phyloP scores from a whole-genome alignment of 2,797 vertebrate genomes.

The Cirrhinus molitorella region DNA sequence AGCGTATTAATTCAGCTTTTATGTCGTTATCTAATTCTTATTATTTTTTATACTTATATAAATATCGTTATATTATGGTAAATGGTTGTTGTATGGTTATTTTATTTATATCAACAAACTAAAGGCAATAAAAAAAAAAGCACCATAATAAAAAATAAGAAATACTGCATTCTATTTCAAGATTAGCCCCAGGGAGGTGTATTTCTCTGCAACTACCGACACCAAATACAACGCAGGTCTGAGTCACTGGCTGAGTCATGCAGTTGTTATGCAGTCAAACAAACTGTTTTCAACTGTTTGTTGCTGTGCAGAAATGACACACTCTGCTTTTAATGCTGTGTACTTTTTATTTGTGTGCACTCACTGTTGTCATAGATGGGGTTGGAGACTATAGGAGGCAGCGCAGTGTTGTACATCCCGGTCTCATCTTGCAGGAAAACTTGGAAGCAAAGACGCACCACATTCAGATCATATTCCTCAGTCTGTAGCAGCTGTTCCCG shows the following conservation, averaged over 20 bases:
- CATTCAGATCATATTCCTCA: constrained; percentile 95
- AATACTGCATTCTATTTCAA: not conserved
- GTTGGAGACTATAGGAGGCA: constrained; percentile 92
- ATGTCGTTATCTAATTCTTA: no score
- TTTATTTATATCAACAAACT: not conserved
- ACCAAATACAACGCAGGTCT: not conserved
- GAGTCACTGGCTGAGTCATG: not conserved
- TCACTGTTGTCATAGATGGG: constrained; percentile 97
- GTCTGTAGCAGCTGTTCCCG: constrained; percentile 91
- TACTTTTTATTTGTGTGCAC: constrained; percentile 62
- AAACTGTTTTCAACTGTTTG: not conserved
- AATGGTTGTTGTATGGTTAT: no score
- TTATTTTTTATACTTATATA: not conserved
- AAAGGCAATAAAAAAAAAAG: not conserved
- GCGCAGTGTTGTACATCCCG: constrained; percentile 82
- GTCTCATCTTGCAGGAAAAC: constrained; percentile 89
- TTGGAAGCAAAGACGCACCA: constrained; percentile 96
- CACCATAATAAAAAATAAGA: not conserved
- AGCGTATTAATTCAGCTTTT: no score
- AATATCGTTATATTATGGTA: not conserved
- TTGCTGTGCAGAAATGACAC: not conserved
- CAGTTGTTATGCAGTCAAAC: not conserved
- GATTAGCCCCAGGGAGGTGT: not conserved
- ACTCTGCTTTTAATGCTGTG: not conserved
- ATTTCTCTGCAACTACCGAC: not conserved